Evolutionary conservation across 30 jellyfish, hydroid and myxozoan species (phyloP), one percentile per base, ranked within the genome.

Genomic region (Rhopilema esculentum): DNA sequence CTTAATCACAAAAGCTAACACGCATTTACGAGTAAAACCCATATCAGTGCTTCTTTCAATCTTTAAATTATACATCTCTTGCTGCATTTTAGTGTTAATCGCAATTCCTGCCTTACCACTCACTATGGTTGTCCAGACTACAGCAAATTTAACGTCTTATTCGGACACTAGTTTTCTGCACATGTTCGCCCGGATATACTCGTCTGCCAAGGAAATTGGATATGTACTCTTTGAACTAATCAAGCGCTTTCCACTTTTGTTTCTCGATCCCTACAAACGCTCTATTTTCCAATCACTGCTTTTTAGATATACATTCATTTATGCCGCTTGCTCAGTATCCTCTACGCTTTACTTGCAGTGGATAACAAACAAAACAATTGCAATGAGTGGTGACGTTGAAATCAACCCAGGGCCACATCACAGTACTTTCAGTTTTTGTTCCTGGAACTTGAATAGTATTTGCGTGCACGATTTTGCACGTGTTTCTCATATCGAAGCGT

Each of bases 361-460:
- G 82, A 66, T 72, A 81, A 31, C 73, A 20, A 52, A 61, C 27
- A 70, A 24, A 72, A 81, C 91, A 33, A 81, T 67, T 19, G 29
- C 49, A 70, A 66, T 25, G 49, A 71, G 88, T 72, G 88, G 93
- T 50, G 93, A 70, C 73, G 63, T 49, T 27, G 80, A 73, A 72
- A 33, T 73, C 29, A 73, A 63, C 71, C 82, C 93, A 71, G 88
- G 87, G 31, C 86, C 88, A 51, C 78, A 83, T 74, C 76, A 83
- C 0, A 27, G 85, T n/a, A n/a, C n/a, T n/a, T n/a, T n/a, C n/a
- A n/a, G n/a, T n/a, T n/a, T n/a, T n/a, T n/a, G n/a, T n/a, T 83
- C 92, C 66, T 83, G 84, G 92, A 83, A 83, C 77, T 20, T 83
- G 23, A 68, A 83, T 69, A 83, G 92, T 83, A 49, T 83, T 49